Base-by-base conservation (phyloP, 2,888 invertebrate genomes). In the Diaphora mendica region DNA sequence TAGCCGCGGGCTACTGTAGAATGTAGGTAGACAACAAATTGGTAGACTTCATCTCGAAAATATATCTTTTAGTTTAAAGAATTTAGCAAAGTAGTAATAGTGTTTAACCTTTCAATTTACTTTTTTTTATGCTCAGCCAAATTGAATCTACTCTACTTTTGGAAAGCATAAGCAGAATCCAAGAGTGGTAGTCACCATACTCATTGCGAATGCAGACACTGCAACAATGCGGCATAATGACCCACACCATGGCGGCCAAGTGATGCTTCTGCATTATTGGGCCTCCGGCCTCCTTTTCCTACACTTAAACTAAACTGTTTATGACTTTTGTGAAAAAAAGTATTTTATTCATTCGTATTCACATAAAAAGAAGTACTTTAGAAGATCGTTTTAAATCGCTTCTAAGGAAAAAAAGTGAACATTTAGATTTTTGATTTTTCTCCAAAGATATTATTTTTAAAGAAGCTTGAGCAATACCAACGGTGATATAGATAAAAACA, bases 321-420 rank as follows among this genome's bases (percentile, higher is more conserved):
- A 48, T 17, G 8, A 2, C 23, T 20, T 48, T 20, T 20, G 26
- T 15, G 59, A 59, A 59, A 59, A 15, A 26, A 26, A 15, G 4
- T 26, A 59, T 59, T 59, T 26, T 59, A 59, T 59, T 59, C 26
- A 59, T n/a, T 59, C n/a, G n/a, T n/a, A n/a, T n/a, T 59, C n/a
- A 59, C 26, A 13, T 59, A 59, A 23, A 3, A 11, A 51, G 23
- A 59, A 26, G 4, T 7, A n/a, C 26, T 59, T 59, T 59, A 3
- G 26, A 59, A 59, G 13, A 26, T 59, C 11, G 11, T 26, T 26
- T 26, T 26, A 3, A 59, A 4, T 13, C 11, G n/a, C 3, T 26
- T 26, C 55, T n/a, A 55, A 26, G 26, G 59, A 13, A 59, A 11
- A n/a, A 59, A 59, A 26, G n/a, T 13, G 9, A 26, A 55, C 23